Evolutionary conservation across 2,113 vertebrate genomes (phyloP).

Genomic region (Natator depressus): DNA sequence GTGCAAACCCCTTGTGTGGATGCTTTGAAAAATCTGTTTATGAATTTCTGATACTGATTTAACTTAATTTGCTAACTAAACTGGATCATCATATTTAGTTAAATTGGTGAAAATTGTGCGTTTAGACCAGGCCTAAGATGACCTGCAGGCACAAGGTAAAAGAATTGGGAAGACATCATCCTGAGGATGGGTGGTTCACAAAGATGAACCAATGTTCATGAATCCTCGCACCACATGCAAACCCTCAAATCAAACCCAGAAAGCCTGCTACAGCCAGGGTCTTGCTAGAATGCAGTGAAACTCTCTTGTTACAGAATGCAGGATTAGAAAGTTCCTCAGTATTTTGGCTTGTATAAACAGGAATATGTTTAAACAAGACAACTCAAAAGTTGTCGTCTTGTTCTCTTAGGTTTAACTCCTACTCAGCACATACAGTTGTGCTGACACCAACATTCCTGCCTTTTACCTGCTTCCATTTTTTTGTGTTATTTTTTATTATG

Average conservation of each 20-base stretch:
- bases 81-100: neutral
- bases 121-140: neutral
- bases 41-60: neutral
- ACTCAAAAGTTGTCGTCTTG: neutral
- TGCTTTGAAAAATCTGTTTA: neutral
- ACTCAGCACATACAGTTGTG: neutral
- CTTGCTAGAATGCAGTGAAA: neutral
- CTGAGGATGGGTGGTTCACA: neutral
- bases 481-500: fast-evolving
- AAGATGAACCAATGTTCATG: neutral
- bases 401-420: neutral
- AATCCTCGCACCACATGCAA: neutral
- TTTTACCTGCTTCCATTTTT: neutral
- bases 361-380: neutral
- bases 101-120: neutral
- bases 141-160: neutral
- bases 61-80: neutral
- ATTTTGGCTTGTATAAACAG: neutral
- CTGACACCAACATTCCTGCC: neutral
- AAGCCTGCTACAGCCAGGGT: neutral
- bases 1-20: neutral
- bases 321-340: neutral
- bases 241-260: neutral
- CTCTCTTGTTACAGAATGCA: neutral
- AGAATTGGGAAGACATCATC: neutral